Percentiles rank a stretch among this genome's conserved stretches.
phyloP scores from a whole-genome alignment of 2,113 vertebrate genomes.

The Pterocles gutturalis region DNA sequence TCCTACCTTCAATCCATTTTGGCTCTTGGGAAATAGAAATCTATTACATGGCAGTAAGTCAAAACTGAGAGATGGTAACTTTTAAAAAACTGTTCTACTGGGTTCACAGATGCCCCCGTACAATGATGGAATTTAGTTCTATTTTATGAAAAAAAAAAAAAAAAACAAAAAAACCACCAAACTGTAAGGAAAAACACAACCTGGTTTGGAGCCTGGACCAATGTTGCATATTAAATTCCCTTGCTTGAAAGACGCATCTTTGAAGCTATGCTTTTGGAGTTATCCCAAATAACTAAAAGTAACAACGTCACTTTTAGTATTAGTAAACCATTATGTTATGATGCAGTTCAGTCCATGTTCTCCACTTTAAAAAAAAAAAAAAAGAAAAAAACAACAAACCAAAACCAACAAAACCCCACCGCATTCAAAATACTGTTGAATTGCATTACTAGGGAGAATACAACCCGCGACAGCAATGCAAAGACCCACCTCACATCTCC shows the following conservation, averaged over 20 bases:
- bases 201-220: background rate
- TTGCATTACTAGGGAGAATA: background rate
- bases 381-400: background rate
- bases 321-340: background rate
- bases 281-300: background rate
- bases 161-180: no score
- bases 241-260: background rate
- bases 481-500: background rate
- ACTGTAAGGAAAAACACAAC: background rate
- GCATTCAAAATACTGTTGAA: background rate
- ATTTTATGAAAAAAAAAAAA: background rate
- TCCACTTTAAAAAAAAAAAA: background rate
- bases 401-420: background rate
- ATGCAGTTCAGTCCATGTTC: background rate
- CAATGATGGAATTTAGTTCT: background rate
- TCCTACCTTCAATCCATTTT: background rate
- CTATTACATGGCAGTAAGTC: background rate
- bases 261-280: background rate
- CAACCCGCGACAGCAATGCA: background rate
- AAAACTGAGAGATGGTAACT: background rate
- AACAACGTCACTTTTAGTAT: background rate
- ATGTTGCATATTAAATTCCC: background rate
- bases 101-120: background rate
- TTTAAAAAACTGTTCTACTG: background rate
- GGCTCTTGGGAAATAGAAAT: background rate